Percentiles rank a stretch among this genome's conserved stretches.
phyloP scores from a whole-genome alignment of 35 echinoderm and acorn worm species.

The Holothuria glaberrima region DNA sequence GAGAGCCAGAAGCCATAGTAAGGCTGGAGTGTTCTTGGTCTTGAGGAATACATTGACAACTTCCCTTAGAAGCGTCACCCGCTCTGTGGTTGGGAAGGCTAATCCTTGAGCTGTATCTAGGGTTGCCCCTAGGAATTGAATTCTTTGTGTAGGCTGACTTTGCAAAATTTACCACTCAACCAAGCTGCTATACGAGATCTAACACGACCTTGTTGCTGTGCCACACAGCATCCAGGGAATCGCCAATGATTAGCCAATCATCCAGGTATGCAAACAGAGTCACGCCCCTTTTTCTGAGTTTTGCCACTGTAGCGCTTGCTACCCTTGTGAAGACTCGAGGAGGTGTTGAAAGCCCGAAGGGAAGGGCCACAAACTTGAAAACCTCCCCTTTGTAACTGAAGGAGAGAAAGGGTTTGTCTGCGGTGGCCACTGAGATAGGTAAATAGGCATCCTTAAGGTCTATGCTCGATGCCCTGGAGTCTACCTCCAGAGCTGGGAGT shows the following conservation, averaged over 20 bases:
- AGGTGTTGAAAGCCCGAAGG: conserved; percentile 31
- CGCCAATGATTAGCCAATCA: conserved; percentile 2
- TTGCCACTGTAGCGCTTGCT: not conserved
- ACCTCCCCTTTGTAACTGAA: conserved; percentile 5
- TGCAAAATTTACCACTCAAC: conserved; percentile 4
- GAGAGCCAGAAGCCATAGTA: conserved; percentile 1
- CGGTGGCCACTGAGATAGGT: not conserved
- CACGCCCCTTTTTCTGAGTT: not conserved
- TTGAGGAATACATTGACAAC: not conserved
- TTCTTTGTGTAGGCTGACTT: not conserved
- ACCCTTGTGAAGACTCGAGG: conserved; percentile 55
- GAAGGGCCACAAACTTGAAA: conserved; percentile 41
- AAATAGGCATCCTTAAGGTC: conserved; percentile 44
- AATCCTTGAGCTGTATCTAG: not conserved
- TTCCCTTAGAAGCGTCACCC: too few relatives aligned
- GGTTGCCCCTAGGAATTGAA: not conserved
- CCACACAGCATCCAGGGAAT: not conserved
- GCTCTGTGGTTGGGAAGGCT: not conserved
- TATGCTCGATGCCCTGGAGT: not conserved
- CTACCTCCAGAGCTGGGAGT: not conserved
- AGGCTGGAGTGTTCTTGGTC: not conserved
- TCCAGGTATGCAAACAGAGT: not conserved
- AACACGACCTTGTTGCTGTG: not conserved
- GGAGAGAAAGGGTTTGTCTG: conserved; percentile 10
- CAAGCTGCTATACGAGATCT: not conserved